These are phyloP conservation scores for Electrophaes corylata DNA, from an alignment of 2,888 invertebrate genomes.

Conservation along the genomic window DNA sequence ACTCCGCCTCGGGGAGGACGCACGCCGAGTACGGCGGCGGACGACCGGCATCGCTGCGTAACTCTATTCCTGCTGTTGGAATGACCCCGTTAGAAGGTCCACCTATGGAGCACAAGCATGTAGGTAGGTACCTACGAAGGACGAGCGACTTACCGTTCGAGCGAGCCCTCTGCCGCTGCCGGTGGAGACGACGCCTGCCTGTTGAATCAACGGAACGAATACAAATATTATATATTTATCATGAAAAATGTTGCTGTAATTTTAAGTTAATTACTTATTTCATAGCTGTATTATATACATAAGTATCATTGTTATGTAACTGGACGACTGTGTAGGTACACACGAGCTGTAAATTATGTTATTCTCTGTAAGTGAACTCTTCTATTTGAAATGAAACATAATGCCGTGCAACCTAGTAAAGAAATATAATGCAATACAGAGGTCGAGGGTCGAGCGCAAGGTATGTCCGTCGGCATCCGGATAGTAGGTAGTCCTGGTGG, in stretches of 20 bases:
- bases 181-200: constrained; percentile 23
- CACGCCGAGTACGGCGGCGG: constrained; percentile 69
- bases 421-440: too few species aligned
- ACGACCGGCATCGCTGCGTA: constrained; percentile 41
- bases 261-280: too few species aligned
- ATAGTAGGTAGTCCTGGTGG: not conserved
- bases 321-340: too few species aligned
- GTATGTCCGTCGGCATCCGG: not conserved
- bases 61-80: constrained; percentile 1
- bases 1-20: constrained; percentile 27
- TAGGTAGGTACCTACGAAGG: not conserved
- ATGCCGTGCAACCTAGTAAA: too few species aligned
- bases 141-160: constrained; percentile 58
- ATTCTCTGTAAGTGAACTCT: too few species aligned
- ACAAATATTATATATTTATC: too few species aligned
- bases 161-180: constrained; percentile 29
- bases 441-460: too few species aligned
- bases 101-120: not conserved
- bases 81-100: not conserved
- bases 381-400: too few species aligned
- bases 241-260: too few species aligned
- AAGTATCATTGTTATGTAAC: too few species aligned
- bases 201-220: not conserved
- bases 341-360: too few species aligned
- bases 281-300: too few species aligned